Conservation (phyloP, 37 sponge, comb jelly and placozoan genomes). For the Axinella damicornis region DNA sequence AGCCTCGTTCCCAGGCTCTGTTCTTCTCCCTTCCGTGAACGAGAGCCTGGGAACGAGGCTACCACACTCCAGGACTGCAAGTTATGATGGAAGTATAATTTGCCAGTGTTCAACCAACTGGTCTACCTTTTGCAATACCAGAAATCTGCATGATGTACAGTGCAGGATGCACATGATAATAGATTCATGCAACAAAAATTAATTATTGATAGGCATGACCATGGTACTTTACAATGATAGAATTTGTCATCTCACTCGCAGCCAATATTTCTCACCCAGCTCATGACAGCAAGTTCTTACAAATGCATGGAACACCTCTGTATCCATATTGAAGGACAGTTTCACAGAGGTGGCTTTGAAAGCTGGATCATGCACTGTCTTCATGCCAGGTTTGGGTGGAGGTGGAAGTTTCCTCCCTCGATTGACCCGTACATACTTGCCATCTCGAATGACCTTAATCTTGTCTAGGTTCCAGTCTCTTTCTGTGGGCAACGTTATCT, state of each 20-base stretch:
- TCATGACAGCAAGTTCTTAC: conserved; percentile 49
- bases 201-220: too few species aligned
- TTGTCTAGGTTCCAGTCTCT: conserved; percentile 60
- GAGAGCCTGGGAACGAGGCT: too few species aligned
- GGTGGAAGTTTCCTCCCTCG: conserved; percentile 1
- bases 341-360: conserved; percentile 39
- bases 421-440: conserved; percentile 42
- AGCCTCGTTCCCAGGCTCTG: too few species aligned
- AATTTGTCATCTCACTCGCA: neutral
- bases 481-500: conserved; percentile 38
- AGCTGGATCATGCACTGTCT: conserved; percentile 21
- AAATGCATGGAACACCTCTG: conserved; percentile 31
- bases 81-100: too few species aligned
- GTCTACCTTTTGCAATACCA: too few species aligned
- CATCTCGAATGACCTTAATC: conserved; percentile 46
- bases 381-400: conserved; percentile 19
- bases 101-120: too few species aligned
- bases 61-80: too few species aligned
- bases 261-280: conserved; percentile 49
- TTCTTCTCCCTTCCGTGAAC: too few species aligned
- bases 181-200: too few species aligned
- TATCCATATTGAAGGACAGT: conserved; percentile 29
- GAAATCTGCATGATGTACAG: too few species aligned
- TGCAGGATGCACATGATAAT: too few species aligned
- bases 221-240: too few species aligned